These are phyloP conservation scores for Henricia sp. DNA, from an alignment of 53 echinoderm and acorn worm species.

Conservation along the genomic window DNA sequence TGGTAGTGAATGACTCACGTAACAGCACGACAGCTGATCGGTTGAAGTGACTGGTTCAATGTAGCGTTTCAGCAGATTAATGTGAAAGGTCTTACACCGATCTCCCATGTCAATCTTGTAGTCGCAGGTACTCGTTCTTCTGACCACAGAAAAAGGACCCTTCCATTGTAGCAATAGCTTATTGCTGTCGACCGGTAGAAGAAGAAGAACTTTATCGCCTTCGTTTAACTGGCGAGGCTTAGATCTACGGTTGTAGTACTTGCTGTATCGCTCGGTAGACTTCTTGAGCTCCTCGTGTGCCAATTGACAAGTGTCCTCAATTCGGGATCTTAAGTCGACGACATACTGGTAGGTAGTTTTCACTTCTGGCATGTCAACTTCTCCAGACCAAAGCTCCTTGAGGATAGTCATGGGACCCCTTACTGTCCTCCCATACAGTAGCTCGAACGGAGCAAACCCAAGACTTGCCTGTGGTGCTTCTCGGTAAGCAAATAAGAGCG, in stretches of 20 bases:
- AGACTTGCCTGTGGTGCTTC: too few relatives aligned
- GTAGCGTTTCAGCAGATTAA: constrained; percentile 46
- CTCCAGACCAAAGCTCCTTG: constrained; percentile 54
- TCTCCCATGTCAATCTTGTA: constrained; percentile 43
- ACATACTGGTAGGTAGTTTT: constrained; percentile 64
- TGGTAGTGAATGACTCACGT: neutral
- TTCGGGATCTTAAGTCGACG: constrained; percentile 38
- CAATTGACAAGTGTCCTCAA: constrained; percentile 63
- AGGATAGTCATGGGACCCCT: constrained; percentile 65
- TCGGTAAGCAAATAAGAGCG: too few relatives aligned
- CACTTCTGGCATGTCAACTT: constrained; percentile 24
- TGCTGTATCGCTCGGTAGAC: constrained; percentile 14
- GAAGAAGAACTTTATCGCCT: constrained; percentile 54
- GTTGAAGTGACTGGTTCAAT: neutral
- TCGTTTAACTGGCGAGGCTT: constrained; percentile 17
- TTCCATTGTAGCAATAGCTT: neutral
- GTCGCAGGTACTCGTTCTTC: constrained; percentile 10
- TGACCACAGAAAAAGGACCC: too few relatives aligned
- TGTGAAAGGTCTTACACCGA: constrained; percentile 24
- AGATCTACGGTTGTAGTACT: constrained; percentile 18
- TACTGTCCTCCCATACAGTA: constrained; percentile 60
- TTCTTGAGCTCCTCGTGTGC: constrained; percentile 37
- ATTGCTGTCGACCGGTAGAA: constrained; percentile 54
- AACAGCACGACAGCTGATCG: neutral
- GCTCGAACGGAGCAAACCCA: constrained; percentile 67